These are phyloP conservation scores for Hypselothyrea guttata DNA, from an alignment of 2,888 invertebrate genomes.

Conservation along the genomic window DNA sequence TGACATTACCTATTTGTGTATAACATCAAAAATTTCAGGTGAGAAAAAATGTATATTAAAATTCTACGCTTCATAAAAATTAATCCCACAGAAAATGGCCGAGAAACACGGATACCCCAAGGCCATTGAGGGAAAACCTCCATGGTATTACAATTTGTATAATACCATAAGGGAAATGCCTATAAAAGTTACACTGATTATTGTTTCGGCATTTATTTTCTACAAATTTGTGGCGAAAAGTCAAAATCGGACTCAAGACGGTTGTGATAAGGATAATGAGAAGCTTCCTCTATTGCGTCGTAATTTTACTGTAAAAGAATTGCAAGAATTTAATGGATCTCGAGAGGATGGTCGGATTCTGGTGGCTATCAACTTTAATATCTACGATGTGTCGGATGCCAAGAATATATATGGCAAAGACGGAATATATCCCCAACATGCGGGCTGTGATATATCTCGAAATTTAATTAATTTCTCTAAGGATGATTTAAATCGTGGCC, in stretches of 20 bases:
- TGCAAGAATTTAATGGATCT: conserved; percentile 42
- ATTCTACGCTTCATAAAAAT: no score
- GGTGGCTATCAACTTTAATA: conserved; percentile 47
- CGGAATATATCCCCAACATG: conserved; percentile 50
- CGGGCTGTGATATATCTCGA: conserved; percentile 52
- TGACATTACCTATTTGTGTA: no score
- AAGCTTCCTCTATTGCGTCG: conserved; percentile 17
- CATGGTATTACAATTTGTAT: conserved; percentile 48
- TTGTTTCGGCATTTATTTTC: conserved; percentile 53
- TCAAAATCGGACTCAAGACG: conserved; percentile 13
- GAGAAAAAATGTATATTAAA: not conserved
- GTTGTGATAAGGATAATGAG: not conserved
- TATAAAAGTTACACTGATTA: conserved; percentile 31
- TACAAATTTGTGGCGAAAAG: conserved; percentile 43
- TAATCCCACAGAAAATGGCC: conserved; percentile 27
- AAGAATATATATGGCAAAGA: conserved; percentile 44
- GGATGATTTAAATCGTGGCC: not conserved
- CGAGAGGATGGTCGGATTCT: conserved; percentile 50
- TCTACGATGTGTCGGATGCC: conserved; percentile 51
- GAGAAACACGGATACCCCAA: conserved; percentile 4
- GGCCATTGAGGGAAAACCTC: conserved; percentile 5
- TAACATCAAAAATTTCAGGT: not conserved
- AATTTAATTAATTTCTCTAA: conserved; percentile 42
- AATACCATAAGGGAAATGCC: conserved; percentile 39
- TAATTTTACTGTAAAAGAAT: conserved; percentile 45